Base-by-base conservation (phyloP, 2,888 invertebrate genomes). In the Drosophila neonasuta region DNA sequence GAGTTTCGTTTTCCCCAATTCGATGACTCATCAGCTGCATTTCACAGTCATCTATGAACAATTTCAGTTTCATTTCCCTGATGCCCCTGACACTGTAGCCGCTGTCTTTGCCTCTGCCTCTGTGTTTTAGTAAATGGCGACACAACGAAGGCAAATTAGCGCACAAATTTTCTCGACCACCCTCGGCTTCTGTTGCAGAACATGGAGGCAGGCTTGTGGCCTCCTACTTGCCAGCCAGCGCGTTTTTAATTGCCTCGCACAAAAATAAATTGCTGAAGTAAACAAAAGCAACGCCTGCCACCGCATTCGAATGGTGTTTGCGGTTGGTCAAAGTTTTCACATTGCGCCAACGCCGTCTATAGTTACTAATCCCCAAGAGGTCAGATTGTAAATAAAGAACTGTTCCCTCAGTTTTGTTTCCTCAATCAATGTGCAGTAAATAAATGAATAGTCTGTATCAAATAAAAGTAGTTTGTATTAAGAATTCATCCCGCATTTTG, bases 241-340 rank as follows among this genome's bases (percentile, higher is more conserved):
- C 50, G 30, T 20, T 58, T 54, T 66, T 61, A 69, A 74, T 80
- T 74, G 79, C 48, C 60, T 42, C 20, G 58, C 55, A 66, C 68
- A 73, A 68, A 79, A 79, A 85, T 87, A 87, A 77, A 71, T 82
- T 77, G 68, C 60, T 60, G 54, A 85, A 68, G 59, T 73, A 81
- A 77, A 77, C 74, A 67, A 77, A n/a, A 50, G 39, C 63, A 63
- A 44, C 54, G 57, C 45, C 17, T 20, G 41, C 32, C 15, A 41
- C 51, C 41, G 32, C 55, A 61, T 24, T 42, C 13, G 11, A 13
- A 10, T 48, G 13, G 6, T 51, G 66, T 49, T 68, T 51, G 79
- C 77, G 73, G 76, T 75, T 73, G 77, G 65, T 74, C 81, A 45
- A 46, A 50, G 48, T 61, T 48, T 78, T 67, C 68, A 68, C 52